A percentile compares a stretch with the other conserved stretches of the same genome.
Conservation (phyloP, 2,888 invertebrate genomes). For the Agrilus cyanescens region DNA sequence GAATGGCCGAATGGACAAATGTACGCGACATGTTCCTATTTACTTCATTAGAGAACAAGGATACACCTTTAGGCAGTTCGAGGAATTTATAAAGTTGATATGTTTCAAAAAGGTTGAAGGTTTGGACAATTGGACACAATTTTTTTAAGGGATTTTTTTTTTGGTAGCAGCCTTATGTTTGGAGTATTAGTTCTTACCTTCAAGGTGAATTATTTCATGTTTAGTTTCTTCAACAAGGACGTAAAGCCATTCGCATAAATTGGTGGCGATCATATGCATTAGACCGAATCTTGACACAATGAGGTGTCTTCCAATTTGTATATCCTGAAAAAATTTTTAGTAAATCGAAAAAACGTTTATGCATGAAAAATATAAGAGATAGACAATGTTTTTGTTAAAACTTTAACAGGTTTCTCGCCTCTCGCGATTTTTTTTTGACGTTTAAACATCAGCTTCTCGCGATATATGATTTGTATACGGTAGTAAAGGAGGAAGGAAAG, state of each 20-base stretch:
- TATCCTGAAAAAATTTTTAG: constrained; percentile 30
- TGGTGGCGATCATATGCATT: constrained; percentile 91
- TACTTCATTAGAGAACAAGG: too few species aligned
- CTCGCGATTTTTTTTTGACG: too few species aligned
- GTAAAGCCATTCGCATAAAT: constrained; percentile 85
- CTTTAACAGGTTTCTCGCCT: too few species aligned
- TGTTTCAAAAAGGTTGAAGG: background rate
- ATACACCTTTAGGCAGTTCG: background rate
- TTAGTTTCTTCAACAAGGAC: constrained; percentile 80
- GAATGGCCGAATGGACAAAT: too few species aligned
- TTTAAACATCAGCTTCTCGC: too few species aligned
- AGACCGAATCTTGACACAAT: constrained; percentile 75
- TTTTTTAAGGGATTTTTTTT: background rate
- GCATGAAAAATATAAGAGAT: too few species aligned
- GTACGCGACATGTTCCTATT: too few species aligned
- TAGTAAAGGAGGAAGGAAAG: background rate
- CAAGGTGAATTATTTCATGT: constrained; percentile 69
- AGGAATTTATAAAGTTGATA: background rate
- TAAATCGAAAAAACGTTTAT: too few species aligned
- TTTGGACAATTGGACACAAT: background rate
- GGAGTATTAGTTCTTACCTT: constrained; percentile 22
- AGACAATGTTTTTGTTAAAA: too few species aligned
- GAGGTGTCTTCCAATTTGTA: constrained; percentile 53
- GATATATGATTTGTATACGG: too few species aligned
- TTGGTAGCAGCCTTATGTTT: background rate